A percentile compares a stretch with the other conserved stretches of the same genome.
phyloP scores from a whole-genome alignment of 2,888 invertebrate species.

The Sphaerophoria rueppellii region DNA sequence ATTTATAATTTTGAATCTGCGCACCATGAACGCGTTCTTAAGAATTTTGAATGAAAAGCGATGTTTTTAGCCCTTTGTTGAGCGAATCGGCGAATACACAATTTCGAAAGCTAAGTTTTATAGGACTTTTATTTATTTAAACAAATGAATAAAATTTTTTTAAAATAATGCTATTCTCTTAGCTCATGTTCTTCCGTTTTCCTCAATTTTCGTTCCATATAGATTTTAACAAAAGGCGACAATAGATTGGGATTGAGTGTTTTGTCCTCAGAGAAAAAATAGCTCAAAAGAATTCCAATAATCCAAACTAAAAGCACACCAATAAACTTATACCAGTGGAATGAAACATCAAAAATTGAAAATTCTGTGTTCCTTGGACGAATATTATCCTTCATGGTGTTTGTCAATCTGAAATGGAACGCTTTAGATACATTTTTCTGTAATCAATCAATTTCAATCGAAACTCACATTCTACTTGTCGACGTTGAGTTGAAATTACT shows the following conservation, averaged over 20 bases:
- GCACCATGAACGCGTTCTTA: no score
- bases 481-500: constrained; percentile 68
- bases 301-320: constrained; percentile 83
- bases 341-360: constrained; percentile 84
- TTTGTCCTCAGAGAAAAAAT: constrained; percentile 80
- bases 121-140: no score
- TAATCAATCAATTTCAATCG: background rate
- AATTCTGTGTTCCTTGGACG: constrained; percentile 76
- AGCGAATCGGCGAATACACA: no score
- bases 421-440: background rate
- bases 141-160: no score
- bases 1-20: no score
- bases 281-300: constrained; percentile 84
- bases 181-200: no score
- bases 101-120: no score
- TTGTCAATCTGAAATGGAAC: constrained; percentile 42
- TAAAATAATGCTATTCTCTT: no score
- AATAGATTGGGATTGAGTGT: constrained; percentile 78
- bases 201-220: background rate
- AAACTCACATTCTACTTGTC: constrained; percentile 76
- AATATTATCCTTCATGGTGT: constrained; percentile 71
- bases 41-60: no score
- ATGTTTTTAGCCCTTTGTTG: no score
- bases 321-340: constrained; percentile 85
- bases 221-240: constrained; percentile 75